Evolutionary conservation across 2,888 invertebrate genomes (phyloP).

Genomic region (Conistra vaccinii): DNA sequence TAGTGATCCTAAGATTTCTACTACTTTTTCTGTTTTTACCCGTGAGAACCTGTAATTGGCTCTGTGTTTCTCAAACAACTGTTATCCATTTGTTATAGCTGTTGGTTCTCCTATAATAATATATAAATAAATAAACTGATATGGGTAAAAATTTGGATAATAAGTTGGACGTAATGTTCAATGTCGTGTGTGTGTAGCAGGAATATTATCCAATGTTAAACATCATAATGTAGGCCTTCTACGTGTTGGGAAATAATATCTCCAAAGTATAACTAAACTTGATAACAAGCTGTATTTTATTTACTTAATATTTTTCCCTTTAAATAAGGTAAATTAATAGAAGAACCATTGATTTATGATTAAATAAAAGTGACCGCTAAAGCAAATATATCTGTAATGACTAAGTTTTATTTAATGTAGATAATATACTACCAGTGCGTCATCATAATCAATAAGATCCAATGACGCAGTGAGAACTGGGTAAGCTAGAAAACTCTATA

Average conservation of each 20-base stretch:
- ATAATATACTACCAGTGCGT: not conserved
- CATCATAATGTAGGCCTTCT: not conserved
- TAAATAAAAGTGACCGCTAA: constrained; percentile 11
- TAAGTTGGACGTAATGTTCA: not conserved
- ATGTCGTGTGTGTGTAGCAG: not conserved
- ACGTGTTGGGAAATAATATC: not conserved
- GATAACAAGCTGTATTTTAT: constrained; percentile 1
- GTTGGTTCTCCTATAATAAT: too few species aligned
- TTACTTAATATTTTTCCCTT: not conserved
- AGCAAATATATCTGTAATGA: constrained; percentile 1
- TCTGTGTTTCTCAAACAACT: too few species aligned
- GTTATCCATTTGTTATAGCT: too few species aligned
- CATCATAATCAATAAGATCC: too few species aligned
- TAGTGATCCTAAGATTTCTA: too few species aligned
- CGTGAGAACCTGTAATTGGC: too few species aligned
- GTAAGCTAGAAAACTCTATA: too few species aligned
- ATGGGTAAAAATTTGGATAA: not conserved
- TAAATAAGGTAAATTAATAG: constrained; percentile 2
- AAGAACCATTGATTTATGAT: too few species aligned
- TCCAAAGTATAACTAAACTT: not conserved
- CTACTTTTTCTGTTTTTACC: too few species aligned
- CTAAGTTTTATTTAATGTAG: not conserved
- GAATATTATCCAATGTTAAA: not conserved
- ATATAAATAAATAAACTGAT: not conserved
- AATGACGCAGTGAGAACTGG: too few species aligned